Evolutionary conservation across 2,888 invertebrate genomes (phyloP), one percentile per base, ranked within the genome.

Genomic region (Drosophila setosimentum): DNA sequence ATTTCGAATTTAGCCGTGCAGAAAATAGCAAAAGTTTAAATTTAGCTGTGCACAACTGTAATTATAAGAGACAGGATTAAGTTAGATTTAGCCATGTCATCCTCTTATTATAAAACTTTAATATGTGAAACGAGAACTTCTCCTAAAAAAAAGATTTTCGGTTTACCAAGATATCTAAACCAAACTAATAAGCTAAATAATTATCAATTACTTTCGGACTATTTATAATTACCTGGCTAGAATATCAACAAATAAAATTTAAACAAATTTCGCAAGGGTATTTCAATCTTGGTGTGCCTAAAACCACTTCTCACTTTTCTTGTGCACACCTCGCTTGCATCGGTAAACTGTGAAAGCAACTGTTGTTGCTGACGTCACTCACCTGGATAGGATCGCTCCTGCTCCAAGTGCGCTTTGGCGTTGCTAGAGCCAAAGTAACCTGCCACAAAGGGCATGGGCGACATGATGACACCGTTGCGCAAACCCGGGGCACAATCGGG

Each of bases 371-470:
- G 64, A 68, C 63, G 63, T 73, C 78, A 80, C 51, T 73, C 65
- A 65, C 64, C 68, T 59, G 67, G 37, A 16, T 45, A 21, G 30
- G 62, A 60, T 4, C 51, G 63, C n/a, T 87, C 84, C 33, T 82
- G 76, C 27, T 78, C 82, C n/a, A 58, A 73, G 29, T 79, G 82
- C 21, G 60, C 33, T 45, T 69, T 82, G 2, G 85, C 74, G 30
- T 62, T 75, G 63, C 80, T 79, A 0, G 80, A 82, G 1, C 76
- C 87, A 76, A 91, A 88, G 51, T 91, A 80, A 0, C 88, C 89
- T 58, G 91, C 85, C 48, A 85, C 84, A 64, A 92, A 87, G 3
- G 89, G 81, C 72, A 81, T 57, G 2, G 89, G 82, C 6, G 80
- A 72, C 64, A 76, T 73, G 32, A 75, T 62, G 0, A 75, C 66